A percentile compares a stretch with the other conserved stretches of the same genome.
Evolutionary conservation across 2,888 invertebrate genomes (phyloP).

Genomic region (Archaeoteleia sp.): DNA sequence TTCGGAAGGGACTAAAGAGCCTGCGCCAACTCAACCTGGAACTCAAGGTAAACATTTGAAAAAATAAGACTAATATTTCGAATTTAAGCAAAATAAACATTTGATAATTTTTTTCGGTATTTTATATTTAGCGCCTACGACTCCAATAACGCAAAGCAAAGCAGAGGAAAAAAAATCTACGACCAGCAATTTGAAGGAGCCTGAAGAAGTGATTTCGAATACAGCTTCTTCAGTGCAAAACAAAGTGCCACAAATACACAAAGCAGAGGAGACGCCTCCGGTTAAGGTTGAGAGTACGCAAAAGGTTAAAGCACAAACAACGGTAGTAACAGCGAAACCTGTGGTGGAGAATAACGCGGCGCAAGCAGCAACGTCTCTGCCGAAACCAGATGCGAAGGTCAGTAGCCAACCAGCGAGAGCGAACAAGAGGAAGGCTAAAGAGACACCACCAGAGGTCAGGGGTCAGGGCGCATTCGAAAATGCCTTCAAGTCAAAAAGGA

Average conservation of each 20-base stretch:
- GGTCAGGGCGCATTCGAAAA: conserved; percentile 61
- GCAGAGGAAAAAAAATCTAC: conserved; percentile 68
- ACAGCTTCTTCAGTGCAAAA: conserved; percentile 5
- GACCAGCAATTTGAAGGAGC: conserved; percentile 64
- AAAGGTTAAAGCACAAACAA: conserved; percentile 27
- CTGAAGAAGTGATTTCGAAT: conserved; percentile 41
- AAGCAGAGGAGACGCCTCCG: conserved; percentile 50
- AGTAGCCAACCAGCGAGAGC: conserved; percentile 54
- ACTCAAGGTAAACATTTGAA: not conserved
- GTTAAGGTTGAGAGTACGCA: conserved; percentile 43
- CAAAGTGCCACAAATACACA: conserved; percentile 35
- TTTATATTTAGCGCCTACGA: conserved; percentile 46
- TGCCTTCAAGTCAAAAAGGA: conserved; percentile 77
- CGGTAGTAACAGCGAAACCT: conserved; percentile 42
- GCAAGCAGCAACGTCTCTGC: conserved; percentile 9
- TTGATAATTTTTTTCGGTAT: not conserved
- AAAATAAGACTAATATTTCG: no score
- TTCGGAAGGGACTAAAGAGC: not conserved
- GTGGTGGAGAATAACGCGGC: conserved; percentile 50
- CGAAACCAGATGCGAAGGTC: conserved; percentile 59
- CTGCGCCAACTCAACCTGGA: not conserved
- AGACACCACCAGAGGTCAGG: conserved; percentile 70
- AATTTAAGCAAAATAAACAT: no score
- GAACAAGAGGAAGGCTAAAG: conserved; percentile 69
- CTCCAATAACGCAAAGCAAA: conserved; percentile 61